Percentiles rank a stretch among this genome's conserved stretches.
Evolutionary conservation across 2,888 invertebrate species (phyloP).

Genomic region (Cephus pygmeus): DNA sequence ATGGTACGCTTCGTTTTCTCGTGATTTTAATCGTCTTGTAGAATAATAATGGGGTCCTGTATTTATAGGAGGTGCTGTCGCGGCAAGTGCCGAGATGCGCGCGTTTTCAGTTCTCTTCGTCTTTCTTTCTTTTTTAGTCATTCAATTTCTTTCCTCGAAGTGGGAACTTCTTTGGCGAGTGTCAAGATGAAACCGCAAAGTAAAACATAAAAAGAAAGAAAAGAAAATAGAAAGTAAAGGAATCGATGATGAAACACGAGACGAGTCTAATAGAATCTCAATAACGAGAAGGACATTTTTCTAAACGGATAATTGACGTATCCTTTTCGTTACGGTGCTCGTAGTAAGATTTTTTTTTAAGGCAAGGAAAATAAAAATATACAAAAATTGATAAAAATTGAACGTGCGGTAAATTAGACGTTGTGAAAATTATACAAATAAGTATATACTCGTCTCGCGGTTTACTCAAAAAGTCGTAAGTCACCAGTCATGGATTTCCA

Average conservation of each 20-base stretch:
- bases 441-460: background rate
- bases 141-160: conserved; percentile 1
- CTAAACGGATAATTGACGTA: background rate
- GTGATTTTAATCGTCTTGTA: background rate
- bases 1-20: background rate
- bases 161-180: background rate
- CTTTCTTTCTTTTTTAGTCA: conserved; percentile 16
- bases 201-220: background rate
- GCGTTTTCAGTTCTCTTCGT: conserved; percentile 4
- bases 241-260: background rate
- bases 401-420: background rate
- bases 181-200: background rate
- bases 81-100: background rate
- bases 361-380: background rate
- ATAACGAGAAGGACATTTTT: background rate
- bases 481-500: conserved; percentile 46
- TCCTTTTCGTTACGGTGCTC: background rate
- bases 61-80: background rate
- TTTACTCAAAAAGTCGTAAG: conserved; percentile 1
- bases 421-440: background rate
- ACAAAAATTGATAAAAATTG: background rate
- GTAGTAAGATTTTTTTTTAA: background rate
- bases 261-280: background rate
- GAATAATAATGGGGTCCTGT: background rate
- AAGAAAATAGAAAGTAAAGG: background rate